A percentile compares a stretch with the other conserved stretches of the same genome.
Conservation (phyloP, 2,888 invertebrate genomes). For the Imbricaverruca yamaguchii region DNA sequence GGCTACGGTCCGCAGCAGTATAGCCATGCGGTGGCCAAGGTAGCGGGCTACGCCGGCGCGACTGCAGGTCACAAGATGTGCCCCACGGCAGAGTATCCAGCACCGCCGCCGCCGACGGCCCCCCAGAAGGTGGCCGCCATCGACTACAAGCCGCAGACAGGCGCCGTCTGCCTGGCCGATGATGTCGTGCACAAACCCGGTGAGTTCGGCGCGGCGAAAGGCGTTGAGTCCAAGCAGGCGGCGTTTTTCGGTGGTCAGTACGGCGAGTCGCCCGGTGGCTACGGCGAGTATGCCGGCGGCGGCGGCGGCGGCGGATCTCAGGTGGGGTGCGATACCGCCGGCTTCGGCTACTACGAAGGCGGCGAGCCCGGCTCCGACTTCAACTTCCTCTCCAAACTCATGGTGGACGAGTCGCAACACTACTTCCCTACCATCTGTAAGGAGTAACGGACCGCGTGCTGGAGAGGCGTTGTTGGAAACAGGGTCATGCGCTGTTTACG, state of each 20-base stretch:
- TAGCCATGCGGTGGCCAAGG: background rate
- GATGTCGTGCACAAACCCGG: background rate
- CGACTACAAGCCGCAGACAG: background rate
- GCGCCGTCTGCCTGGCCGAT: background rate
- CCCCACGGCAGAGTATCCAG: background rate
- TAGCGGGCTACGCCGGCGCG: background rate
- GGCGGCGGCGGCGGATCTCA: background rate
- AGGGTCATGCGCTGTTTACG: background rate
- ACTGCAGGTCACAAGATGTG: background rate
- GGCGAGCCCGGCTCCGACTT: background rate
- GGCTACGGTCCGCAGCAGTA: constrained; percentile 11
- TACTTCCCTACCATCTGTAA: constrained; percentile 11
- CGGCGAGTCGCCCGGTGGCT: background rate
- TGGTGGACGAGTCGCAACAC: constrained; percentile 2
- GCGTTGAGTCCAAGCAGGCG: background rate
- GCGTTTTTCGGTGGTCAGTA: background rate
- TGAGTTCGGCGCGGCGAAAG: background rate
- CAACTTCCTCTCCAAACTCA: constrained; percentile 19
- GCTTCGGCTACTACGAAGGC: constrained; percentile 3
- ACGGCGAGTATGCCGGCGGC: constrained; percentile 6
- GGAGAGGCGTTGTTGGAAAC: background rate
- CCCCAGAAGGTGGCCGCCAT: background rate
- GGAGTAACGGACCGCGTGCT: background rate
- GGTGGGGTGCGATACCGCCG: background rate
- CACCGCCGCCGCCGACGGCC: background rate